These are phyloP conservation scores for Enteromius argenteus DNA, from an alignment of 2,797 vertebrate genomes.

Conservation along the genomic window DNA sequence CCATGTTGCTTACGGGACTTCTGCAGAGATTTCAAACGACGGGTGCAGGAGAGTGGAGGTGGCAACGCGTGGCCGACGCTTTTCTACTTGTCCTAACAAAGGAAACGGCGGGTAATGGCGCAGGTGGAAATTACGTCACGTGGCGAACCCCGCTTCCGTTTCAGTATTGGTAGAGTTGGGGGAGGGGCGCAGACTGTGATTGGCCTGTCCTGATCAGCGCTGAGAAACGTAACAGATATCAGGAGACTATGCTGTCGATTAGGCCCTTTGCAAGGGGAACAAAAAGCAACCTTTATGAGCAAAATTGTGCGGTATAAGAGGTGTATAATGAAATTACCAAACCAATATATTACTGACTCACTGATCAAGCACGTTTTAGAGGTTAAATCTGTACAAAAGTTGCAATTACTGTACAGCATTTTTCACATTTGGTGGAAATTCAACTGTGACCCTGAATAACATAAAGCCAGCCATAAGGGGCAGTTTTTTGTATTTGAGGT, in stretches of 20 bases:
- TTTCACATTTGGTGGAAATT: neutral
- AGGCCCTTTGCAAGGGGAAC: neutral
- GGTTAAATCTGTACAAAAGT: neutral
- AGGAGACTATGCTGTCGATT: neutral
- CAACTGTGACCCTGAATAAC: neutral
- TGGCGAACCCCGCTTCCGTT: neutral
- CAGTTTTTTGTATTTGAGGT: no score
- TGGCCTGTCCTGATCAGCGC: neutral
- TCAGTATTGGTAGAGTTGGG: neutral
- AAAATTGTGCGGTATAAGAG: neutral
- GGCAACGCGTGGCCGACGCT: neutral
- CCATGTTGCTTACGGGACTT: neutral
- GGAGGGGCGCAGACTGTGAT: neutral
- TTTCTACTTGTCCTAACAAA: conserved; percentile 28
- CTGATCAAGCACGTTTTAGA: neutral
- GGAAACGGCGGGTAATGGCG: neutral
- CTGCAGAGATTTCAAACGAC: neutral
- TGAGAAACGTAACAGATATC: neutral
- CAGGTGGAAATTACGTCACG: conserved; percentile 14
- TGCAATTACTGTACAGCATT: neutral
- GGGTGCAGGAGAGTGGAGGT: neutral
- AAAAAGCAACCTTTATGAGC: neutral
- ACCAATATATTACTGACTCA: neutral
- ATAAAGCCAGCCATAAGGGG: no score
- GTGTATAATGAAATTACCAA: neutral